phyloP scores from a whole-genome alignment of 1,140 invertebrate species.

The Rhyzopertha dominica region DNA sequence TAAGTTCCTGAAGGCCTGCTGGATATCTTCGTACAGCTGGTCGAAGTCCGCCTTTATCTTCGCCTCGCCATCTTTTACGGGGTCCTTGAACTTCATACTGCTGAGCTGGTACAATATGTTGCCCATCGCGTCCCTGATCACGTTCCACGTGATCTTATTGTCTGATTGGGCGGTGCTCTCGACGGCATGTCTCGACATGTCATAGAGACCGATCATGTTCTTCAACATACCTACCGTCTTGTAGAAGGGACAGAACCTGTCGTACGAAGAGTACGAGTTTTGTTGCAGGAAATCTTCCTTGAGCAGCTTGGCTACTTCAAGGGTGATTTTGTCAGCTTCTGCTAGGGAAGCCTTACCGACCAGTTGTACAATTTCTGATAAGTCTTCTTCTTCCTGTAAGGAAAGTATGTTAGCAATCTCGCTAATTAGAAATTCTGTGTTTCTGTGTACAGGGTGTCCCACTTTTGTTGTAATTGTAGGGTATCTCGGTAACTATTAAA shows the following conservation, averaged over 20 bases:
- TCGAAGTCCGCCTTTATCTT: slow-evolving; percentile 98
- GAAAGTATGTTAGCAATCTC: background rate
- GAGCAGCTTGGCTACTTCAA: slow-evolving; percentile 96
- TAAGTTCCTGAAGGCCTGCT: slow-evolving; percentile 95
- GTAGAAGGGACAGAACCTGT: slow-evolving; percentile 97
- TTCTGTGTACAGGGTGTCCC: too few relatives aligned
- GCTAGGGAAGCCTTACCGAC: slow-evolving; percentile 99
- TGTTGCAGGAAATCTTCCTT: slow-evolving; percentile 99
- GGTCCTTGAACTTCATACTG: slow-evolving; percentile 99
- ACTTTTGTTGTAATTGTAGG: too few relatives aligned
- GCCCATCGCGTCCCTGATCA: slow-evolving; percentile 95
- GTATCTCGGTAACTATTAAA: too few relatives aligned
- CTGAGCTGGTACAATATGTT: slow-evolving; percentile 95
- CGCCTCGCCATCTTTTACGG: slow-evolving; percentile 93
- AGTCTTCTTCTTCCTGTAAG: slow-evolving; percentile 93
- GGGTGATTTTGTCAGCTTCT: slow-evolving; percentile 98
- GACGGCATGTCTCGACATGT: slow-evolving; percentile 94
- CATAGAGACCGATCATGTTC: slow-evolving; percentile 99
- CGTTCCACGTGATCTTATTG: slow-evolving; percentile 98
- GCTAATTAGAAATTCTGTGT: too few relatives aligned
- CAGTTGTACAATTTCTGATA: slow-evolving; percentile 99
- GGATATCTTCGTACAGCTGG: slow-evolving; percentile 90
- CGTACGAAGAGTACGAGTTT: slow-evolving; percentile 65
- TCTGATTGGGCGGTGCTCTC: slow-evolving; percentile 98
- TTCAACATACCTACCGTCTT: slow-evolving; percentile 98